A percentile compares a stretch with the other conserved stretches of the same genome.
phyloP scores from a whole-genome alignment of 2,113 vertebrate genomes.

The Marmota flaviventris region DNA sequence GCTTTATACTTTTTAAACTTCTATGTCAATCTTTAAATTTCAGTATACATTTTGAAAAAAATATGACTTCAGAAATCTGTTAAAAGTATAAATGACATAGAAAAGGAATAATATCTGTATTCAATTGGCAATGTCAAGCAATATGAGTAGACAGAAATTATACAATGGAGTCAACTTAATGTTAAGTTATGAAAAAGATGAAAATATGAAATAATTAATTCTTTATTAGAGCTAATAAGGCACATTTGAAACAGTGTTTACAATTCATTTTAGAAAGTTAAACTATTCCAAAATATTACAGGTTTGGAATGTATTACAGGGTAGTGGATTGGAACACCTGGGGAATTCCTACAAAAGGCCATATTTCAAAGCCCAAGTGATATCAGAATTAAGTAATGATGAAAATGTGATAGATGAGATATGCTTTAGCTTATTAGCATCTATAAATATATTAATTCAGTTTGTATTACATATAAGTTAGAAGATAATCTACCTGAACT shows the following conservation, averaged over 20 bases:
- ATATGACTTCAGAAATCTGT: background rate
- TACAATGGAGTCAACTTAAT: background rate
- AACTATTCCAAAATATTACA: background rate
- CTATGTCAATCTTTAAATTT: background rate
- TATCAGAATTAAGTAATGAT: background rate
- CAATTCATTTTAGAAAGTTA: background rate
- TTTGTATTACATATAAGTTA: background rate
- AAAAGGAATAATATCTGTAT: background rate
- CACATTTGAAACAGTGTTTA: background rate
- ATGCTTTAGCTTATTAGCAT: background rate
- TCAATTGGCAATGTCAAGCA: background rate
- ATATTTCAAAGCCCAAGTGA: background rate
- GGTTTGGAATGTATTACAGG: background rate
- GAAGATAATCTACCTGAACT: background rate
- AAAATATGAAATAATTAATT: background rate
- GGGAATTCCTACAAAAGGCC: background rate
- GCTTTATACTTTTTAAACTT: conserved; percentile 61
- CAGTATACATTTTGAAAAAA: background rate
- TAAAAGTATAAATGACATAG: conserved; percentile 10
- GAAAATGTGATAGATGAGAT: background rate
- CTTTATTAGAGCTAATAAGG: background rate
- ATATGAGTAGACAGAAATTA: background rate
- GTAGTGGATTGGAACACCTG: background rate
- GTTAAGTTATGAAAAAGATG: background rate
- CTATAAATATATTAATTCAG: conserved; percentile 29